These are phyloP conservation scores for Camponotus floridanus DNA, from an alignment of 1,140 invertebrate species.

Conservation along the genomic window DNA sequence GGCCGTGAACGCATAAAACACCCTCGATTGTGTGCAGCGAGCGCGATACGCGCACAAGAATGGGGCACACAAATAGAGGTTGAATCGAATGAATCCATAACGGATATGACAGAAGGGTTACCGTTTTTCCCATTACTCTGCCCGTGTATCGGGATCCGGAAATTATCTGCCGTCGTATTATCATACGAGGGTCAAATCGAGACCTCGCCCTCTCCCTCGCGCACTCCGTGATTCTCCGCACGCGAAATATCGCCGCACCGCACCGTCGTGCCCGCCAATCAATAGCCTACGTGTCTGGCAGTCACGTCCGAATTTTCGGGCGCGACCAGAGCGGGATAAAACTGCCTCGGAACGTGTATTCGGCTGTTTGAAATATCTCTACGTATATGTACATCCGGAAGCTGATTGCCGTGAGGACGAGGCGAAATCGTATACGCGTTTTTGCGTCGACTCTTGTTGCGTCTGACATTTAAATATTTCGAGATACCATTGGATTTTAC, in stretches of 20 bases:
- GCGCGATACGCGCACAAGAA: slow-evolving; percentile 17
- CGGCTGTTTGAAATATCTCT: slow-evolving; percentile 69
- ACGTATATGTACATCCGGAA: slow-evolving; percentile 19
- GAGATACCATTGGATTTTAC: not conserved
- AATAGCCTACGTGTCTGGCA: slow-evolving; percentile 73
- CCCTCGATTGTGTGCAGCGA: not conserved
- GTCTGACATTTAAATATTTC: not conserved
- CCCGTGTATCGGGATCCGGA: slow-evolving; percentile 74
- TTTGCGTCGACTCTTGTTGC: not conserved
- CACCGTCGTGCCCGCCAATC: slow-evolving; percentile 66
- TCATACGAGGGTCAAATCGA: slow-evolving; percentile 77
- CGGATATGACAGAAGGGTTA: slow-evolving; percentile 77
- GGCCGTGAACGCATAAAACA: slow-evolving; percentile 54
- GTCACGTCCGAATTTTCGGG: slow-evolving; percentile 60
- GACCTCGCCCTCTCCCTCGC: slow-evolving; percentile 44
- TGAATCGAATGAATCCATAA: slow-evolving; percentile 73
- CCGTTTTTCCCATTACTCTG: slow-evolving; percentile 76
- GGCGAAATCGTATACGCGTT: not conserved
- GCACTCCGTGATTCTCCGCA: slow-evolving; percentile 34
- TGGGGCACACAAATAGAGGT: slow-evolving; percentile 19
- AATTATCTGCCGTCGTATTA: slow-evolving; percentile 77
- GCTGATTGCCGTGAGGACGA: not conserved
- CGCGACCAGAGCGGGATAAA: slow-evolving; percentile 62
- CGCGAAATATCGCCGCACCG: slow-evolving; percentile 64
- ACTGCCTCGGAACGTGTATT: slow-evolving; percentile 66